phyloP scores from a whole-genome alignment of 2,113 vertebrate genomes.

The Gracilinanus agilis region DNA sequence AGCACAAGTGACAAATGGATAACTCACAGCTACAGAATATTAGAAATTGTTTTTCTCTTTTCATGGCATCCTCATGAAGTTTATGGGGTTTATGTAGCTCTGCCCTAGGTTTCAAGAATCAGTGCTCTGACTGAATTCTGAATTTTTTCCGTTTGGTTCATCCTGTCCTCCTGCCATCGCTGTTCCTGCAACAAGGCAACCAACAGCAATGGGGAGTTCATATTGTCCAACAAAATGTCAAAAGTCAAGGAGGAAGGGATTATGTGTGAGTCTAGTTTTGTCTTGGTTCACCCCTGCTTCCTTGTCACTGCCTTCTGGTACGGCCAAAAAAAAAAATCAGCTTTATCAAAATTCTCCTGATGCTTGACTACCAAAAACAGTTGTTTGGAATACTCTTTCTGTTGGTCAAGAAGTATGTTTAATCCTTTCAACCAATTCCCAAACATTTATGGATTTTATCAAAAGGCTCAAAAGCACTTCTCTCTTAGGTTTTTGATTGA shows the following conservation, averaged over 20 bases:
- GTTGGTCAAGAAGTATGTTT: neutral
- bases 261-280: neutral
- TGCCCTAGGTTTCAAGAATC: neutral
- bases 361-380: neutral
- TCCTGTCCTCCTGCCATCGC: neutral
- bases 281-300: neutral
- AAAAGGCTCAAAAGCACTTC: neutral
- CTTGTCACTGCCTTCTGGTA: neutral
- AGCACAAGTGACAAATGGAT: neutral
- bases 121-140: neutral
- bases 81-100: neutral
- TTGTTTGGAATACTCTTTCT: neutral
- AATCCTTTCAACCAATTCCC: neutral
- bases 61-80: neutral
- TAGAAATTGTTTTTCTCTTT: neutral
- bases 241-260: neutral
- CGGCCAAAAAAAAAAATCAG: neutral
- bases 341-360: neutral
- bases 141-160: neutral
- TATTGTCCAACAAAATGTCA: neutral
- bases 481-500: neutral
- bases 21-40: neutral
- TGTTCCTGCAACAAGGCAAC: neutral
- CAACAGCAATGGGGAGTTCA: neutral
- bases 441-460: neutral